phyloP scores from a whole-genome alignment of 2,888 invertebrate species.

The Griposia aprilina region DNA sequence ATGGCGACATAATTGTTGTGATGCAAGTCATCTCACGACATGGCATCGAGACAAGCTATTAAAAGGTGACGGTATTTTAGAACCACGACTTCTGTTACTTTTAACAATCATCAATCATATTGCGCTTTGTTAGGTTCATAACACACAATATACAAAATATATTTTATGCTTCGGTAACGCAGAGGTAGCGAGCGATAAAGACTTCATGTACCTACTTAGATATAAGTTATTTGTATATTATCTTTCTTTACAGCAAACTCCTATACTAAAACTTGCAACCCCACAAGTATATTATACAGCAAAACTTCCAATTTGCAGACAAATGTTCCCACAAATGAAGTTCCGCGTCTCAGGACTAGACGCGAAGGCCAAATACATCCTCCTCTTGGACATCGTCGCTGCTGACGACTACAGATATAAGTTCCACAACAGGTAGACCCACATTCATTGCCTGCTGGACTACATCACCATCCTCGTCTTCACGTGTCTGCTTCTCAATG shows the following conservation, averaged over 20 bases:
- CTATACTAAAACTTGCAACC: conserved; percentile 1
- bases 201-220: conserved; percentile 18
- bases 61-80: not conserved
- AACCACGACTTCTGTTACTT: not conserved
- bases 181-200: conserved; percentile 23
- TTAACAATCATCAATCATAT: not conserved
- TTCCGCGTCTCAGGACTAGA: conserved; percentile 99
- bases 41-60: not conserved
- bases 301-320: conserved; percentile 93
- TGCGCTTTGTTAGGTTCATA: conserved; percentile 29
- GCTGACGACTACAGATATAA: conserved; percentile 99
- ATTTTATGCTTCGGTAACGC: not conserved
- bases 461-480: conserved; percentile 70
- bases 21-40: conserved; percentile 2
- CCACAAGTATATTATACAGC: conserved; percentile 41
- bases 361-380: conserved; percentile 99
- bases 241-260: conserved; percentile 40
- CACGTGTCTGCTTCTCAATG: conserved; percentile 71
- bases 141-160: conserved; percentile 35
- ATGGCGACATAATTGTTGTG: not conserved
- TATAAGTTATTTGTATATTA: conserved; percentile 38
- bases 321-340: conserved; percentile 99
- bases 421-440: conserved; percentile 97
- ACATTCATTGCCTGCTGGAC: conserved; percentile 78
- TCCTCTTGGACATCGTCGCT: conserved; percentile 99